These are phyloP conservation scores for Thereva unica DNA, from an alignment of 2,888 invertebrate genomes.

Conservation along the genomic window DNA sequence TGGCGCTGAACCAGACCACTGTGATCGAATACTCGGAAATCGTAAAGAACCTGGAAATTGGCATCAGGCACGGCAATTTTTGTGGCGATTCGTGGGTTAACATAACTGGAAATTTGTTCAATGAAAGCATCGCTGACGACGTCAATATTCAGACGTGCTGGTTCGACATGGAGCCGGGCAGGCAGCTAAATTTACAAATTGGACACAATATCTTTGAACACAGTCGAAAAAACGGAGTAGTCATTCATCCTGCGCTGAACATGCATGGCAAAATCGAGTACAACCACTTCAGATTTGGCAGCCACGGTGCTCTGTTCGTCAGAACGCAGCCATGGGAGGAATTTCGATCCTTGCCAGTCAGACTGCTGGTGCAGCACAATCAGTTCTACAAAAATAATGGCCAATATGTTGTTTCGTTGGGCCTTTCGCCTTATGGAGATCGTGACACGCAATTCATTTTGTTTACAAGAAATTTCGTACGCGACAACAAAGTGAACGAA, in stretches of 20 bases:
- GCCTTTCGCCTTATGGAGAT: slow-evolving; percentile 84
- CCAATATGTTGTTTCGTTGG: slow-evolving; percentile 83
- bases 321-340: slow-evolving; percentile 80
- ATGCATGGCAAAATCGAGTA: slow-evolving; percentile 78
- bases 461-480: slow-evolving; percentile 86
- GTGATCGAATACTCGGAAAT: slow-evolving; percentile 86
- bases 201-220: slow-evolving; percentile 84
- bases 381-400: slow-evolving; percentile 89
- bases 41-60: slow-evolving; percentile 83
- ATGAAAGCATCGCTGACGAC: slow-evolving; percentile 75
- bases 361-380: slow-evolving; percentile 79
- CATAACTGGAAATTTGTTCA: slow-evolving; percentile 89
- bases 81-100: slow-evolving; percentile 86
- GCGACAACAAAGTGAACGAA: slow-evolving; percentile 83
- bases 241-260: slow-evolving; percentile 82
- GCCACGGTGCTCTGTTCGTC: slow-evolving; percentile 81
- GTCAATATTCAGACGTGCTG: slow-evolving; percentile 85
- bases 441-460: slow-evolving; percentile 77
- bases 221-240: slow-evolving; percentile 75
- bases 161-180: slow-evolving; percentile 57
- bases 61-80: slow-evolving; percentile 90
- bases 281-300: slow-evolving; percentile 84
- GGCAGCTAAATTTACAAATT: slow-evolving; percentile 70
- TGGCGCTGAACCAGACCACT: slow-evolving; percentile 82
- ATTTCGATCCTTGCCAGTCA: slow-evolving; percentile 74